These are phyloP conservation scores for Pantherophis guttatus DNA, from an alignment of 2,113 vertebrate genomes.

Conservation along the genomic window DNA sequence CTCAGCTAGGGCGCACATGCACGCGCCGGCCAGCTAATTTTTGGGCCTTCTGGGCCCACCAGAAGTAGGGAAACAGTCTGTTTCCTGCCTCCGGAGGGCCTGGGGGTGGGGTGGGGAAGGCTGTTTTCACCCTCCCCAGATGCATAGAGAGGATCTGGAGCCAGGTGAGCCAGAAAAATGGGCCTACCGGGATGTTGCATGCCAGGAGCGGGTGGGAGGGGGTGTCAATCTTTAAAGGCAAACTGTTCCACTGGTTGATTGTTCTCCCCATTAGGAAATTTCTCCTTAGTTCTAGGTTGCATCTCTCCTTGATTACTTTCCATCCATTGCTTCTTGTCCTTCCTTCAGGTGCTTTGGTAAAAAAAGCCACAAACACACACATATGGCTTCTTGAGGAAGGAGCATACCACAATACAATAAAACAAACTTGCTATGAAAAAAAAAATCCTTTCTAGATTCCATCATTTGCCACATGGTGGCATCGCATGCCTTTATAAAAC, in stretches of 20 bases:
- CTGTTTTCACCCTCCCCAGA: no score
- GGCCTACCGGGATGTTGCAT: no score
- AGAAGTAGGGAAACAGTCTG: no score
- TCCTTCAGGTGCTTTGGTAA: neutral
- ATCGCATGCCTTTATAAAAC: slow-evolving; percentile 14
- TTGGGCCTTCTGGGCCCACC: no score
- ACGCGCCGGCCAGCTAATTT: no score
- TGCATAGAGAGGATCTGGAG: no score
- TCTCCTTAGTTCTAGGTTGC: neutral
- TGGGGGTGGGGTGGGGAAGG: no score
- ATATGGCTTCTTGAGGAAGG: neutral
- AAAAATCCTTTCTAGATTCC: neutral
- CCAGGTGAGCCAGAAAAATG: no score
- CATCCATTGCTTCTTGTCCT: neutral
- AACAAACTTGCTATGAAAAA: slow-evolving; percentile 1
- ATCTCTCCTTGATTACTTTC: neutral
- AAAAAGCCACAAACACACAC: neutral
- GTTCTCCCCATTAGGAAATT: neutral
- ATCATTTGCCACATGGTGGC: slow-evolving; percentile 57
- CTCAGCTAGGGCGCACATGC: no score
- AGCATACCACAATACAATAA: neutral
- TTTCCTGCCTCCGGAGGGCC: no score
- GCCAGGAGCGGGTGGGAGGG: no score
- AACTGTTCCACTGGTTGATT: neutral
- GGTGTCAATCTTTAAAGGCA: neutral